These are phyloP conservation scores for Drosophila auraria DNA, from an alignment of 1,140 invertebrate genomes.

Conservation along the genomic window DNA sequence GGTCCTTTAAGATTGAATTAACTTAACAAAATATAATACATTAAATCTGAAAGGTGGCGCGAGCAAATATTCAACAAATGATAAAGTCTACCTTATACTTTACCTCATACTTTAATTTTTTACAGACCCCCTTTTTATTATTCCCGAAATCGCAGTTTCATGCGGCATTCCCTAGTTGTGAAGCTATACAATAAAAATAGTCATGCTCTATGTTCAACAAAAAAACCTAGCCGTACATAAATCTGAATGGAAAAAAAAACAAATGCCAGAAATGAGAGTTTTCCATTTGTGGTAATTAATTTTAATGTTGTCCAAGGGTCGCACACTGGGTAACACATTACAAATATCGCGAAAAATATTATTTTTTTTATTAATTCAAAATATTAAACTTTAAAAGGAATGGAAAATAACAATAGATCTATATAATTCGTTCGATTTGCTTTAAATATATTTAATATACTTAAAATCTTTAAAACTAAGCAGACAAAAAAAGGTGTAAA, in stretches of 20 bases:
- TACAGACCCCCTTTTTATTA: slow-evolving; percentile 3
- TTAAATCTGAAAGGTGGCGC: slow-evolving; percentile 18
- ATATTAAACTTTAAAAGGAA: no score
- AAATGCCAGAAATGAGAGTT: slow-evolving; percentile 64
- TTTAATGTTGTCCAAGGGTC: slow-evolving; percentile 64
- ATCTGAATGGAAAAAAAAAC: slow-evolving; percentile 24
- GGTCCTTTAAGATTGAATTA: not conserved
- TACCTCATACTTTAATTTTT: slow-evolving; percentile 10
- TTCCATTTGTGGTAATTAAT: slow-evolving; percentile 81
- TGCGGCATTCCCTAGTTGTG: slow-evolving; percentile 7
- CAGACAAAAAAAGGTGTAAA: no score
- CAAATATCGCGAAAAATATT: not conserved
- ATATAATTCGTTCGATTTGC: no score
- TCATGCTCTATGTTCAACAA: slow-evolving; percentile 8
- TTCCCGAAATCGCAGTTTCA: not conserved
- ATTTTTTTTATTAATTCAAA: not conserved
- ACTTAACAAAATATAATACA: slow-evolving; percentile 15
- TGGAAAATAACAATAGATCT: no score
- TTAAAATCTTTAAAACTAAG: no score
- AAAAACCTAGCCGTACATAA: slow-evolving; percentile 2
- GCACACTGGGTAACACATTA: not conserved
- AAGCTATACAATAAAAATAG: slow-evolving; percentile 47
- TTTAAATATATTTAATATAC: no score
- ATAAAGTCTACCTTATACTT: no score
- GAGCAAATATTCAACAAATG: slow-evolving; percentile 1